Evolutionary conservation across 1,140 invertebrate species (phyloP).

Genomic region (Sinella curviseta): DNA sequence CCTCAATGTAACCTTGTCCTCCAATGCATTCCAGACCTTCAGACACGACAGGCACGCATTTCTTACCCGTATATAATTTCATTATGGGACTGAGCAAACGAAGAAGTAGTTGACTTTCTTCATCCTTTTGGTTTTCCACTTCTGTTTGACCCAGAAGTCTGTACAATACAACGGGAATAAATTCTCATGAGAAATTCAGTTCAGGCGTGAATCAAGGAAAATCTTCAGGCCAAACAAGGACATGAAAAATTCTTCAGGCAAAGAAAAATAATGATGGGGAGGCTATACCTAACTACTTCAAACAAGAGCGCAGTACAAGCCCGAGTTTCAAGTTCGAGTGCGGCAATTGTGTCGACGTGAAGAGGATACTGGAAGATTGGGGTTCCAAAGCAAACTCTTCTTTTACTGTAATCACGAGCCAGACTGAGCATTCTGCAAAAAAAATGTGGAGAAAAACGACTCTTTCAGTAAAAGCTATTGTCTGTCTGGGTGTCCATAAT

Average conservation of each 20-base stretch:
- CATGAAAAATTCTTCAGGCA: too few species aligned
- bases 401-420: constrained; percentile 60
- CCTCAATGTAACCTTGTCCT: constrained; percentile 67
- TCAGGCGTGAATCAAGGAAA: neutral
- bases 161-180: neutral
- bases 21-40: constrained; percentile 65
- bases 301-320: constrained; percentile 53
- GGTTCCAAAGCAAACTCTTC: constrained; percentile 60
- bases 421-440: constrained; percentile 50
- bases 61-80: constrained; percentile 65
- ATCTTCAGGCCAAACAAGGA: neutral
- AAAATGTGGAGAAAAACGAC: constrained; percentile 6
- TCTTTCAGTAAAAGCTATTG: neutral
- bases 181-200: too few species aligned
- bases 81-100: constrained; percentile 61
- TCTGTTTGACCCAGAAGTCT: constrained; percentile 58
- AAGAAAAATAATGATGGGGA: too few species aligned
- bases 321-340: constrained; percentile 61
- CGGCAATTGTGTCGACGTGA: constrained; percentile 60
- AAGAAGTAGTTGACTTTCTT: constrained; percentile 53
- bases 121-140: too few species aligned
- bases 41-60: constrained; percentile 58
- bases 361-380: constrained; percentile 58
- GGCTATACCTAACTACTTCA: constrained; percentile 51
- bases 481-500: too few species aligned